Conservation (phyloP, 2,113 vertebrate genomes). For the Campylomormyrus numenius region DNA sequence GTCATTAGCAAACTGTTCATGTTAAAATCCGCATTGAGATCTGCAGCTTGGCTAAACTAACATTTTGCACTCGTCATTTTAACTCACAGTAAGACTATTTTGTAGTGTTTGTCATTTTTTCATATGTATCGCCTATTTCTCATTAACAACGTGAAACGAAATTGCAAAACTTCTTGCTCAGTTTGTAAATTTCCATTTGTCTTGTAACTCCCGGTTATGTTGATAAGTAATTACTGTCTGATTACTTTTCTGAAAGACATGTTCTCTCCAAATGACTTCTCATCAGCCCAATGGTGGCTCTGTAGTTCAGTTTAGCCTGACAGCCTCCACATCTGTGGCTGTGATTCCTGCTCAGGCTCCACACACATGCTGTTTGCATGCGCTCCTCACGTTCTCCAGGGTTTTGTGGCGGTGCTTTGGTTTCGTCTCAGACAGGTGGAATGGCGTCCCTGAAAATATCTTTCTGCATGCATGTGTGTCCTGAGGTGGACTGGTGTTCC, state of each 20-base stretch:
- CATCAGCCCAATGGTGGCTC: not conserved
- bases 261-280: not conserved
- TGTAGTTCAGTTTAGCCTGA: not conserved
- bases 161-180: not conserved
- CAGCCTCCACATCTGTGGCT: not conserved
- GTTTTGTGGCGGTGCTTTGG: not conserved
- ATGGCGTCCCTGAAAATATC: not conserved
- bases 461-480: not conserved
- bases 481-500: not conserved
- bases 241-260: not conserved
- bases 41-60: conserved; percentile 1
- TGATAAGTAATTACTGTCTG: not conserved
- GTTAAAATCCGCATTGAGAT: not conserved
- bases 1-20: not conserved
- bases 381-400: not conserved
- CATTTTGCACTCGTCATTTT: conserved; percentile 4
- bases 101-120: not conserved
- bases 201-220: not conserved
- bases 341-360: not conserved
- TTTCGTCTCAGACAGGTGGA: not conserved
- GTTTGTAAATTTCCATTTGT: not conserved
- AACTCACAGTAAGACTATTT: not conserved
- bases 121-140: not conserved
- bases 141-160: not conserved
- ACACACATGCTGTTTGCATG: not conserved